Evolutionary conservation across 2,888 invertebrate species (phyloP), one percentile per base, ranked within the genome.

Genomic region (Piscicola geometra): DNA sequence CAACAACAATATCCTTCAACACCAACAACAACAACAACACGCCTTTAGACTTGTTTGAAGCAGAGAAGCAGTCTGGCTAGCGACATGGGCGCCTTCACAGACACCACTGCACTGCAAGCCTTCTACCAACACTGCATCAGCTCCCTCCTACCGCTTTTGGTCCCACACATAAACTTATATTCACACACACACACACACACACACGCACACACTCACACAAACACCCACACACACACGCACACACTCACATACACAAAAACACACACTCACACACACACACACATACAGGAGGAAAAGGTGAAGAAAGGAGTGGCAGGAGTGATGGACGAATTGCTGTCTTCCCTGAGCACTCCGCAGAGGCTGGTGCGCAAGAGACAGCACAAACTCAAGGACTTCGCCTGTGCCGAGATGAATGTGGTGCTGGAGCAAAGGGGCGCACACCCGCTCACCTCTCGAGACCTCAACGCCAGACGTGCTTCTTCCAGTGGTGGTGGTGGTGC

Each of bases 231-330:
- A 36, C 25, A 50, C 47, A 66, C 36, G 67, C 32, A 67, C 75
- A 66, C 66, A 75, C 1, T 28, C 75, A 68, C 67, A 67, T 68
- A 75, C 67, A 67, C 68, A 41, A 35, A 68, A 41, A 75, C 47
- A 47, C 75, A 75, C 47, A 47, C 75, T 41, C 67, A 66, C 66
- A 21, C 60, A 15, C 41, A 15, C 41, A 15, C 41, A 41, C 5
- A 41, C 41, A 15, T 41, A 41, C 60, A 56, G 60, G 60, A 56
- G 60, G 21, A 18, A 21, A 5, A 21, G 25, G 60, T 56, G 60
- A 5, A 25, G 5, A n/a, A 21, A 3, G 5, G 60, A 3, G 60
- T 56, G 60, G 3, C n/a, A 25, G n/a, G n/a, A 18, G 21, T 18
- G 60, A 18, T 56, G 60, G 3, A 56, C 15, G 12, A 56, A 5